Base-by-base conservation (phyloP, 2,888 invertebrate species). In the Microctonus brassicae region DNA sequence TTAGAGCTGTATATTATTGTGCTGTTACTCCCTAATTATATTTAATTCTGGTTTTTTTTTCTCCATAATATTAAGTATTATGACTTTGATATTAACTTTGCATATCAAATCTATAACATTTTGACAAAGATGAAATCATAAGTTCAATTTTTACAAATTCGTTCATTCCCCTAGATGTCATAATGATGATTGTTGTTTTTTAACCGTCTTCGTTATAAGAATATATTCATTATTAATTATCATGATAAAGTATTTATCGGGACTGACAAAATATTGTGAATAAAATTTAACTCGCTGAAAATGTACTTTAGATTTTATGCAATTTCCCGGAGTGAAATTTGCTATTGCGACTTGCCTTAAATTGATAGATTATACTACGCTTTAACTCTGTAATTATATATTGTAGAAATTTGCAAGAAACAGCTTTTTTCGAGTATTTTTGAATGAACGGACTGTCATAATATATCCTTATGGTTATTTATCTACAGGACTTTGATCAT, bases 301-400 rank as follows among this genome's bases (percentile, higher is more conserved):
- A 64, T 64, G 47, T 66, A 67, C 22, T 55, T 29, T 24, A 60
- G 57, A 24, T 64, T 58, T 61, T 55, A 61, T 61, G 66, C 52
- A 33, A 71, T 66, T 71, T 62, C 42, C 24, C 53, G 57, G 6
- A 10, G 29, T 34, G 42, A 66, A 66, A 26, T 39, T 57, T 39
- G 39, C 26, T 34, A 77, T 79, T 76, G 78, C 80, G 83, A 78
- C 82, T 83, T 82, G 84, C 84, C 84, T 84, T 84, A 83, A 77
- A 81, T 82, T 82, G 75, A 77, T 79, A 76, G 81, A 78, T 79
- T 77, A 77, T 80, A n/a, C 78, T 81, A 83, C 80, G 81, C 78
- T 81, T 82, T 79, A 79, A 82, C 80, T 81, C 81, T 80, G 83
- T 84, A 82, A 84, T 84, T 81, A 84, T 84, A 83, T 80, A 82